Base-by-base conservation (phyloP, 2,113 vertebrate species). In the Tricholaema leucomelas region DNA sequence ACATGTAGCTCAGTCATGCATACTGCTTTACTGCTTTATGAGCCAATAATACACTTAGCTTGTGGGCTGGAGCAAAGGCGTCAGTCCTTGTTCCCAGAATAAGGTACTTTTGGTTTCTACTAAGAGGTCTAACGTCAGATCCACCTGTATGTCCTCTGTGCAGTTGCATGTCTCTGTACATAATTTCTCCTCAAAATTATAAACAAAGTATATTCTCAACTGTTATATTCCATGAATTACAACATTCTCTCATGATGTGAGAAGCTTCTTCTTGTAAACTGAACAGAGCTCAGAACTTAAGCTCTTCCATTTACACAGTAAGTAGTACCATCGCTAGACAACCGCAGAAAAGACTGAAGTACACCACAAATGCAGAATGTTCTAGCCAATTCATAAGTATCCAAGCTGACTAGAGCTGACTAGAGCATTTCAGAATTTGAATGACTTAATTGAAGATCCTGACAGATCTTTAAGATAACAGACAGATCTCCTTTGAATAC, bases 1-100 rank as follows among this genome's bases (percentile, higher is more conserved):
- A 33, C 2, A 0, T 28, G 54, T 21, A 78, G n/a, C 13, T 75
- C 38, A 72, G 65, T 60, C 16, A 59, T 3, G 5, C 2, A 0
- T 33, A 82, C 17, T 33, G 46, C 46, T 64, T 91, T 50, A 59
- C 23, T 33, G 33, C 38, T 11, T 60, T 77, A 59, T 0, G 2
- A 55, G 59, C 31, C 70, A 87, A 24, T 38, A 61, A 58, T 5
- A 70, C 14, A 28, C 10, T 66, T 36, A 66, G 14, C 28, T 77
- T 20, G 10, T 25, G n/a, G 24, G 21, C 31, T 60, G 33, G 38
- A 77, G 12, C 20, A 63, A 63, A 76, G 23, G n/a, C 50, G 17
- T 35, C n/a, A 8, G 14, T 24, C 25, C 58, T 78, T 64, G 9
- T 33, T 86, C 13, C 19, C 16, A 25, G 8, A 71, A 4, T 42